A percentile compares a stretch with the other conserved stretches of the same genome.
Evolutionary conservation across 2,888 invertebrate genomes (phyloP).

Genomic region (Drosophila trichaetosa): DNA sequence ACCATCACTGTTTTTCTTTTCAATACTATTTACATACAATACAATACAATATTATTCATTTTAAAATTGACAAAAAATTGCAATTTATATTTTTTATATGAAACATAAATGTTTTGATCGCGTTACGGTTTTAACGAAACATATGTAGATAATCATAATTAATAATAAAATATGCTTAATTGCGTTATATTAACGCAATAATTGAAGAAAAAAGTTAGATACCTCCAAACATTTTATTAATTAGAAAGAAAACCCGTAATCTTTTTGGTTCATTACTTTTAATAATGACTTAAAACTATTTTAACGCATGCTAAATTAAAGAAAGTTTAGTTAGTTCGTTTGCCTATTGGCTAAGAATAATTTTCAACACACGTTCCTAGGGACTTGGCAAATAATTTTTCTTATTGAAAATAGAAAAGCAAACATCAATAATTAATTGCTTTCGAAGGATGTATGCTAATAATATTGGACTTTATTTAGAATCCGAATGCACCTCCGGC

Average conservation of each 20-base stretch:
- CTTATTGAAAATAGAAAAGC: background rate
- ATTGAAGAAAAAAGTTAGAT: background rate
- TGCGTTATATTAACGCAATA: background rate
- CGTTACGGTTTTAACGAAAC: background rate
- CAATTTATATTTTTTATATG: background rate
- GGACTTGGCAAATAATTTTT: constrained; percentile 10
- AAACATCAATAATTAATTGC: background rate
- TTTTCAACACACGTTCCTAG: background rate
- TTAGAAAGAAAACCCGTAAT: too few relatives aligned
- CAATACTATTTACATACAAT: background rate
- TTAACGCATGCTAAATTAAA: constrained; percentile 3
- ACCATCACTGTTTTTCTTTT: background rate
- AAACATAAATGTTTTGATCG: background rate
- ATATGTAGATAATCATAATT: background rate
- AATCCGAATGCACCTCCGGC: constrained; percentile 47
- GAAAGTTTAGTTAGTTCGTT: background rate
- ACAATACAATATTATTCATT: background rate
- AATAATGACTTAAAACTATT: background rate
- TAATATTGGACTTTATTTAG: constrained; percentile 48
- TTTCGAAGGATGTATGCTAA: background rate
- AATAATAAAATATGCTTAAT: background rate
- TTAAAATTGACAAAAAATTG: background rate
- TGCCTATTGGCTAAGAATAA: background rate
- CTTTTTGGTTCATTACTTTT: background rate
- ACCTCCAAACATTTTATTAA: background rate